These are phyloP conservation scores for Amphipyra berbera DNA, from an alignment of 2,888 invertebrate genomes.

Conservation along the genomic window DNA sequence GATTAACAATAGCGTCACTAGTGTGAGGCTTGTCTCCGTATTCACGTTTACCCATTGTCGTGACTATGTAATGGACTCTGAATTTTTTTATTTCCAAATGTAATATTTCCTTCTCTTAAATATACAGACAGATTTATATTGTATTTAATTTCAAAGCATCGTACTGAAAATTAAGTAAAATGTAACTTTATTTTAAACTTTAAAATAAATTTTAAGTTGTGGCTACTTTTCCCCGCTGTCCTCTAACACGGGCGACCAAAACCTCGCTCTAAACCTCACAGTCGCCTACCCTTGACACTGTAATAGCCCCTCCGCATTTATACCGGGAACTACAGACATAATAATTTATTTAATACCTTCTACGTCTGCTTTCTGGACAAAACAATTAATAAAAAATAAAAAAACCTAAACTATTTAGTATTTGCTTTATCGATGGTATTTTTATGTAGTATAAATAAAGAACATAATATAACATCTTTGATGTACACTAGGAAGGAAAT, in stretches of 20 bases:
- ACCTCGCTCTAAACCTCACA: slow-evolving; percentile 65
- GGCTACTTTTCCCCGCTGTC: slow-evolving; percentile 26
- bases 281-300: slow-evolving; percentile 67
- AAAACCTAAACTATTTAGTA: too few relatives aligned
- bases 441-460: too few relatives aligned
- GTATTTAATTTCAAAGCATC: too few relatives aligned
- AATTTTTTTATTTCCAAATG: too few relatives aligned
- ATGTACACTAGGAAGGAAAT: too few relatives aligned
- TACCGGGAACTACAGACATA: slow-evolving; percentile 40
- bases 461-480: too few relatives aligned
- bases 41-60: too few relatives aligned
- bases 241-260: slow-evolving; percentile 56
- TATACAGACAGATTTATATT: not conserved
- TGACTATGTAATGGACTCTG: too few relatives aligned
- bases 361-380: not conserved
- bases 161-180: too few relatives aligned
- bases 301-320: slow-evolving; percentile 65
- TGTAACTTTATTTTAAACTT: not conserved
- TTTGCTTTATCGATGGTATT: too few relatives aligned
- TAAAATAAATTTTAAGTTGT: not conserved
- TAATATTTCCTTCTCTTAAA: not conserved
- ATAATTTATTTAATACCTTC: slow-evolving; percentile 20
- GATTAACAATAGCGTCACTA: too few relatives aligned
- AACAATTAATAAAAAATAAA: not conserved
- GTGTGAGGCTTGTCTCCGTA: too few relatives aligned